Evolutionary conservation across 30 jellyfish, hydroid and myxozoan genomes (phyloP).

Genomic region (Pseudorhiza aurosa): DNA sequence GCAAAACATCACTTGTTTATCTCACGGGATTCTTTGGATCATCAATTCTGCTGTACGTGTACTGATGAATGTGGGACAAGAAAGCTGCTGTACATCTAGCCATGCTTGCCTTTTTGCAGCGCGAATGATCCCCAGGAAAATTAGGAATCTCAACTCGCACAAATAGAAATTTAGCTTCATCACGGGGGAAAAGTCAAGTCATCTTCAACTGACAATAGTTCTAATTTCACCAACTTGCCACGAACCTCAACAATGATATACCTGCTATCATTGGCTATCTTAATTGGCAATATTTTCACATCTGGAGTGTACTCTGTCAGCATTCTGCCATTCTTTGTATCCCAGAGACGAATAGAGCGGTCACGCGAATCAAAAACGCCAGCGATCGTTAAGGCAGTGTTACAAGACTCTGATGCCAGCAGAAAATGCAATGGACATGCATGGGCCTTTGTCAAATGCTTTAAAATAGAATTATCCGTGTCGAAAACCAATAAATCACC

Average conservation of each 20-base stretch:
- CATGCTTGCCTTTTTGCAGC: no score
- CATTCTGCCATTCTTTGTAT: slow-evolving; percentile 36
- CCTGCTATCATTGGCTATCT: slow-evolving; percentile 8
- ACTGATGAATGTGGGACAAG: no score
- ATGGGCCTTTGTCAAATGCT: slow-evolving; percentile 36
- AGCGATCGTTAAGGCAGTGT: slow-evolving; percentile 49
- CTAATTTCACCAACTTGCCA: slow-evolving; percentile 50
- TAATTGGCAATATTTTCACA: slow-evolving; percentile 52
- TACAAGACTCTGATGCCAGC: slow-evolving; percentile 12
- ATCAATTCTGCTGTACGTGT: no score
- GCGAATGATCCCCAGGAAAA: no score
- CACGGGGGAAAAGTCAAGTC: neutral
- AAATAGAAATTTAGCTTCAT: neutral
- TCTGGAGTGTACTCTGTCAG: slow-evolving; percentile 64
- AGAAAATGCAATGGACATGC: slow-evolving; percentile 40
- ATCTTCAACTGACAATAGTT: slow-evolving; percentile 13
- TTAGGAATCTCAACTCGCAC: neutral
- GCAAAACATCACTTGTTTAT: no score
- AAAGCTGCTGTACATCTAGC: no score
- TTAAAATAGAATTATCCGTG: neutral
- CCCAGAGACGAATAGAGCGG: slow-evolving; percentile 73
- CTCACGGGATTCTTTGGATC: no score
- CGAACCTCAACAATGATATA: slow-evolving; percentile 49
- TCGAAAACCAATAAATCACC: slow-evolving; percentile 45
- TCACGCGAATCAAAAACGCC: slow-evolving; percentile 72